Percentiles rank a stretch among this genome's conserved stretches.
phyloP scores from a whole-genome alignment of 2,113 vertebrate species.

The Tautogolabrus adspersus region DNA sequence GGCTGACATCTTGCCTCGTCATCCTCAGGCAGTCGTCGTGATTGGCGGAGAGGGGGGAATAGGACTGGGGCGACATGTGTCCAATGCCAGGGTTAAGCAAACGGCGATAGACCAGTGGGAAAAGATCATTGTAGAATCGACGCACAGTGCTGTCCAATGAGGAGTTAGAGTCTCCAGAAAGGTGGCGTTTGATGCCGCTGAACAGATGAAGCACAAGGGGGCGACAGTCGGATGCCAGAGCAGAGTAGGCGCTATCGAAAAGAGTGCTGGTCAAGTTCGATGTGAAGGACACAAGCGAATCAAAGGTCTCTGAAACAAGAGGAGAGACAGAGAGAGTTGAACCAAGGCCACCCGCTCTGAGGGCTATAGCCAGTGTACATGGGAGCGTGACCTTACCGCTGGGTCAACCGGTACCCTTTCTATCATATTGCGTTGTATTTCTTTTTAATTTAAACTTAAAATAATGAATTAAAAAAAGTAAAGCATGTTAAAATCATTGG shows the following conservation, averaged over 20 bases:
- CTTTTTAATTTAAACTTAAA: no score
- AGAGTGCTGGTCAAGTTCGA: slow-evolving; percentile 88
- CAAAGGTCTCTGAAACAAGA: slow-evolving; percentile 86
- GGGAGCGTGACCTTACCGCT: no score
- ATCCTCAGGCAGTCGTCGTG: slow-evolving; percentile 88
- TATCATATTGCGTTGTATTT: no score
- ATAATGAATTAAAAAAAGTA: no score
- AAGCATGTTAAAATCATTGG: no score
- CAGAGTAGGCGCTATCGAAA: slow-evolving; percentile 88
- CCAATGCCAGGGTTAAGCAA: slow-evolving; percentile 90
- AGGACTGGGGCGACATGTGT: slow-evolving; percentile 54
- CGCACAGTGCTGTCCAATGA: slow-evolving; percentile 83
- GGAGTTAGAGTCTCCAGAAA: slow-evolving; percentile 83
- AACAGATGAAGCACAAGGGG: slow-evolving; percentile 88
- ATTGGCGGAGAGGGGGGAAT: slow-evolving; percentile 42
- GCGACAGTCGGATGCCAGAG: slow-evolving; percentile 86
- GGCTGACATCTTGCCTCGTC: slow-evolving; percentile 89
- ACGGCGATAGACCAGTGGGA: slow-evolving; percentile 90
- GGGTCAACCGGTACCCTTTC: no score
- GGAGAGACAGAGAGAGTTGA: slow-evolving; percentile 15
- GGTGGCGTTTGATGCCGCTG: slow-evolving; percentile 85
- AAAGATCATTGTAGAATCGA: slow-evolving; percentile 89
- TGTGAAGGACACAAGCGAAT: slow-evolving; percentile 88
- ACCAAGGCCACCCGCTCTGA: no score
- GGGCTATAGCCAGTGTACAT: no score